Conservation (phyloP, 2,113 vertebrate genomes). For the Symphodus melops region DNA sequence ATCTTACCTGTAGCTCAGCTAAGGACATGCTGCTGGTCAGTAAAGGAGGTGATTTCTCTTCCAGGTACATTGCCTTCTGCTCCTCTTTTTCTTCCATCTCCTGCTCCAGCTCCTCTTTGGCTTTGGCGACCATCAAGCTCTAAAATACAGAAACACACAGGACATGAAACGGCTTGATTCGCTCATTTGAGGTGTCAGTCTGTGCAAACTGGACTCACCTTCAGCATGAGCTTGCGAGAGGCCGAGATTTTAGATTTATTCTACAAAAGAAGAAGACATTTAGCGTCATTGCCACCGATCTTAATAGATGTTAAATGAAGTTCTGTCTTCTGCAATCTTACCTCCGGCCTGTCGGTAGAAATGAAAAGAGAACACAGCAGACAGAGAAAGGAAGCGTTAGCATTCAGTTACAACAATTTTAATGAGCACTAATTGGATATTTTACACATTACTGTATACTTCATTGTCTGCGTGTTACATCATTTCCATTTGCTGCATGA, state of each 20-base stretch:
- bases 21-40: conserved; percentile 84
- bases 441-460: neutral
- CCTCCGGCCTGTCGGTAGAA: conserved; percentile 74
- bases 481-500: conserved; percentile 12
- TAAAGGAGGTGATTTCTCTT: conserved; percentile 84
- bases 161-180: neutral
- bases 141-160: conserved; percentile 53
- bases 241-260: conserved; percentile 96
- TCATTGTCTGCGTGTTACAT: conserved; percentile 39
- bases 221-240: conserved; percentile 94
- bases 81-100: conserved; percentile 89
- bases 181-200: neutral
- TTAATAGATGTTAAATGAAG: neutral
- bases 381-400: neutral
- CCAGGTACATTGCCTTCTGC: conserved; percentile 90
- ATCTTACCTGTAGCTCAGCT: conserved; percentile 87
- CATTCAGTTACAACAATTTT: neutral
- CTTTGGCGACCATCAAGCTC: conserved; percentile 96
- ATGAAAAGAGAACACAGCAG: neutral
- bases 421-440: neutral
- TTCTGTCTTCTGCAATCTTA: conserved; percentile 50
- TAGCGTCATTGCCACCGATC: neutral
- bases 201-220: conserved; percentile 75
- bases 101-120: conserved; percentile 93
- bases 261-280: conserved; percentile 54